Base-by-base conservation (phyloP, 2,888 invertebrate genomes). In the Vandiemenella viatica region DNA sequence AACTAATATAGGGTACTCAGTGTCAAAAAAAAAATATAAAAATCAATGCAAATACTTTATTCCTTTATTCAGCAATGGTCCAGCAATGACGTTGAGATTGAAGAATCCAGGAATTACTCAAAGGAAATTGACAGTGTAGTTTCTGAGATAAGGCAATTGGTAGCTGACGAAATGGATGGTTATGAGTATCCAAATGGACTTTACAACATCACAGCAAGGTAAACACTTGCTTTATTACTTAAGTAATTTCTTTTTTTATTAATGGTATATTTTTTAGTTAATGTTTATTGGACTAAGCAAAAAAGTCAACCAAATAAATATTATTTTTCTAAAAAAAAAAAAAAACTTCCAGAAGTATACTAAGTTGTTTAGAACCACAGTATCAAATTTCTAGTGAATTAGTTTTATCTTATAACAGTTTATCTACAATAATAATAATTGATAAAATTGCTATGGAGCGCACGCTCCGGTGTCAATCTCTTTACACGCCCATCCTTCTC, bases 151-250 rank as follows among this genome's bases (percentile, higher is more conserved):
- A 68, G 75, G 52, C 63, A 61, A 42, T 62, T 69, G 48, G 70
- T 80, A 42, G 67, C 67, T 22, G 65, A 65, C 50, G 78, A 79
- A 61, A 74, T 79, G 71, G 65, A 67, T 38, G 73, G 72, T 56
- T 80, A 79, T 60, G 67, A 69, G 46, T 80, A 77, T 65, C 76
- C 76, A 2, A 65, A 68, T 48, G 75, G 75, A 50, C 68, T 67
- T 49, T 71, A 70, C 57, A 70, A 69, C 46, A 62, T 69, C 10
- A 69, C 68, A 50, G 72, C 71, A n/a, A 62, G 65, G 76, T 62
- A 61, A 42, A 19, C 21, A 42, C n/a, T n/a, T n/a, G n/a, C n/a
- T n/a, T n/a, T n/a, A 16, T 56, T 50, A 64, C 68, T 55, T 13
- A 1, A 18, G 10, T 17, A 18, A 41, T 16, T 22, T 48, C 7